Percentiles rank a stretch among this genome's conserved stretches.
Evolutionary conservation across 2,888 invertebrate genomes (phyloP).

Genomic region (Tetramorium bicarinatum): DNA sequence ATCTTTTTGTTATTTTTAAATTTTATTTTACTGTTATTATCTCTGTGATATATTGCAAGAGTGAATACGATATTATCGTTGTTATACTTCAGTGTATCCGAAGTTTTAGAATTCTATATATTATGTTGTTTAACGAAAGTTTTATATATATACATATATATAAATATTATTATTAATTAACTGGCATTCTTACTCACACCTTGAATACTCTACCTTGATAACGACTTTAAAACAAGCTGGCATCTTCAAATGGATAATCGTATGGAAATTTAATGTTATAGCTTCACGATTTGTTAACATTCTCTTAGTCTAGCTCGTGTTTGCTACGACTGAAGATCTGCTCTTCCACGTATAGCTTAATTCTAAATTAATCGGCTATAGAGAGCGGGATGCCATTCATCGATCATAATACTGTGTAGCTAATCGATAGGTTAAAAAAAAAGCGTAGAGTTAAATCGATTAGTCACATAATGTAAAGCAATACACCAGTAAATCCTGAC

Average conservation of each 20-base stretch:
- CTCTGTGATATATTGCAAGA: constrained; percentile 76
- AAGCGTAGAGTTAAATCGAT: constrained; percentile 73
- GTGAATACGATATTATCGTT: constrained; percentile 66
- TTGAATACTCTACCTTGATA: constrained; percentile 61
- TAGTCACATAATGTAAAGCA: constrained; percentile 79
- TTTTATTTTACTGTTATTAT: constrained; percentile 72
- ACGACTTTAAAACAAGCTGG: constrained; percentile 65
- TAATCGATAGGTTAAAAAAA: constrained; percentile 73
- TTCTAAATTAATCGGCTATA: constrained; percentile 77
- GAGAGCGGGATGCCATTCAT: constrained; percentile 74
- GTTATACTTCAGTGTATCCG: constrained; percentile 68
- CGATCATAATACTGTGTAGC: constrained; percentile 73
- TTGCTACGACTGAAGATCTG: constrained; percentile 83
- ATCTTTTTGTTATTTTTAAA: constrained; percentile 62
- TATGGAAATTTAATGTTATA: constrained; percentile 69
- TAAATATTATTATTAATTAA: constrained; percentile 58
- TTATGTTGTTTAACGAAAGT: constrained; percentile 56
- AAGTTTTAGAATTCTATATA: constrained; percentile 67
- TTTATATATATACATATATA: not conserved
- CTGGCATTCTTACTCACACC: constrained; percentile 79
- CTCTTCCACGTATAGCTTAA: constrained; percentile 84
- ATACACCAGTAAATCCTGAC: constrained; percentile 84
- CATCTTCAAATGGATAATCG: constrained; percentile 68
- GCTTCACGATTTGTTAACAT: constrained; percentile 74
- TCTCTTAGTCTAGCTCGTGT: constrained; percentile 78